phyloP scores from a whole-genome alignment of 2,888 invertebrate species.

The Eupithecia dodoneata region DNA sequence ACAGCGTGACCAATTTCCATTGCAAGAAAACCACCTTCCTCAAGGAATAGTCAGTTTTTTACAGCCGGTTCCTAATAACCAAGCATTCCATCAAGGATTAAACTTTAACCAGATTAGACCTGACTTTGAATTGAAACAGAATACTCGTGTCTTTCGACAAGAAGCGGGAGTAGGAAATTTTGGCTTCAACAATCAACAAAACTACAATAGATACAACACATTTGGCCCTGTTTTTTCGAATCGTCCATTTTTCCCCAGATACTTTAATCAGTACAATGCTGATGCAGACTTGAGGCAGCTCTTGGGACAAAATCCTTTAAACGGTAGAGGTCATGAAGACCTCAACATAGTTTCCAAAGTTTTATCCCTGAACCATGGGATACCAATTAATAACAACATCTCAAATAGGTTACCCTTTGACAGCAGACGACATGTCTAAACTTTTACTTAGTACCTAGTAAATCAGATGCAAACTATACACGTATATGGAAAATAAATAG shows the following conservation, averaged over 20 bases:
- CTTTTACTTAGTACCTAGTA: not conserved
- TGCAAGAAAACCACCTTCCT: constrained; percentile 79
- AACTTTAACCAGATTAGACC: constrained; percentile 67
- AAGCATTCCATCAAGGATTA: constrained; percentile 65
- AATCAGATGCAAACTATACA: not conserved
- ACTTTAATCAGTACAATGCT: constrained; percentile 60
- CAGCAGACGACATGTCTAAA: constrained; percentile 66
- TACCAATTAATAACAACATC: constrained; percentile 76
- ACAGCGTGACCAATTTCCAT: constrained; percentile 74
- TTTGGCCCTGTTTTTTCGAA: constrained; percentile 64
- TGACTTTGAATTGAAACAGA: constrained; percentile 68
- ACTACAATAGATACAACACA: constrained; percentile 69
- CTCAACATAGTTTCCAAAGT: constrained; percentile 92
- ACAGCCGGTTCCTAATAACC: constrained; percentile 62
- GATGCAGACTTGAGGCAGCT: constrained; percentile 87
- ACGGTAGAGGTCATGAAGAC: constrained; percentile 87
- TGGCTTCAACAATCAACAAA: constrained; percentile 79
- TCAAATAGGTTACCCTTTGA: constrained; percentile 76
- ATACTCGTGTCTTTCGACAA: constrained; percentile 81
- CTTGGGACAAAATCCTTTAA: constrained; percentile 87
- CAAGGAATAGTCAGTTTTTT: constrained; percentile 73
- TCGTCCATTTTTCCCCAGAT: constrained; percentile 61
- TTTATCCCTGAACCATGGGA: constrained; percentile 90
- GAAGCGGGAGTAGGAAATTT: constrained; percentile 86
- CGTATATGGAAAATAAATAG: not conserved